A percentile compares a stretch with the other conserved stretches of the same genome.
phyloP scores from a whole-genome alignment of 2,888 invertebrate species.

The Tholera decimalis region DNA sequence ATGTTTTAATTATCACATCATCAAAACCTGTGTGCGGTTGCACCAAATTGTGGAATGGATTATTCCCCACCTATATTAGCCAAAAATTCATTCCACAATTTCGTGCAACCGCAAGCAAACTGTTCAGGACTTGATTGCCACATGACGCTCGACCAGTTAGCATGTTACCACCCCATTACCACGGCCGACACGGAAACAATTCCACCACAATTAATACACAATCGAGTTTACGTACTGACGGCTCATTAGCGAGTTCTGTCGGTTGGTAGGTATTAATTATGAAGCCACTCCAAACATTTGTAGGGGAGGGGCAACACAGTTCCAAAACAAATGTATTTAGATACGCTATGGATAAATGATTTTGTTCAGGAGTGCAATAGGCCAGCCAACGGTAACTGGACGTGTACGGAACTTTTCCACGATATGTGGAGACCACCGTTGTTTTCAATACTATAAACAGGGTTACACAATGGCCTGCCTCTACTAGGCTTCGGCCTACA shows the following conservation, averaged over 20 bases:
- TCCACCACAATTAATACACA: slow-evolving; percentile 63
- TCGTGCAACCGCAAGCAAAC: slow-evolving; percentile 34
- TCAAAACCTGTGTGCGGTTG: neutral
- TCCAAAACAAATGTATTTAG: too few species aligned
- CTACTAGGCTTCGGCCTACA: too few species aligned
- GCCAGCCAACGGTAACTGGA: too few species aligned
- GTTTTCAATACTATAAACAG: too few species aligned
- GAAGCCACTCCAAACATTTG: neutral
- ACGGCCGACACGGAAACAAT: slow-evolving; percentile 67
- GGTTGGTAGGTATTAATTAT: slow-evolving; percentile 24
- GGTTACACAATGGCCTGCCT: too few species aligned
- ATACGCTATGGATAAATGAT: too few species aligned
- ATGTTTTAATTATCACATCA: slow-evolving; percentile 11
- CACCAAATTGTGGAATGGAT: too few species aligned
- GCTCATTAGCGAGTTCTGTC: slow-evolving; percentile 57
- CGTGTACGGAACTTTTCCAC: too few species aligned
- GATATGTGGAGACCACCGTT: too few species aligned
- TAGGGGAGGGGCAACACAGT: too few species aligned
- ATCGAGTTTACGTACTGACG: slow-evolving; percentile 59
- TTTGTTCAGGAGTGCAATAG: neutral
- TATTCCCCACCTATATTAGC: neutral
- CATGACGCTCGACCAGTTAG: slow-evolving; percentile 61
- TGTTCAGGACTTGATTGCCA: slow-evolving; percentile 40
- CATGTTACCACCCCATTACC: slow-evolving; percentile 69
- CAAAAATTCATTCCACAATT: slow-evolving; percentile 28